A percentile compares a stretch with the other conserved stretches of the same genome.
These are phyloP conservation scores for Eudemis profundana DNA, from an alignment of 2,888 invertebrate genomes.

Conservation along the genomic window DNA sequence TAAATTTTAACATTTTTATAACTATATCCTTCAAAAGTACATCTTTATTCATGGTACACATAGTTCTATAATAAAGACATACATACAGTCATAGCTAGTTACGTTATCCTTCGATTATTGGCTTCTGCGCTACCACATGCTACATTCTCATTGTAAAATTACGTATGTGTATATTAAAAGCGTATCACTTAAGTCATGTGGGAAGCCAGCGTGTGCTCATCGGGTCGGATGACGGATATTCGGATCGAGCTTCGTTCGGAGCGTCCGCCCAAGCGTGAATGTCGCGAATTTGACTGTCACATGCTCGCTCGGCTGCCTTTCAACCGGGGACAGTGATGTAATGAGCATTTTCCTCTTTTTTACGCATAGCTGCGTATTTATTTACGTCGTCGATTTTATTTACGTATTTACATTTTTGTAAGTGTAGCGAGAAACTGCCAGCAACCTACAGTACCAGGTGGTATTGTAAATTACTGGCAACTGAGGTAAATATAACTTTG, in stretches of 20 bases:
- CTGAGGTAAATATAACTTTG: too few species aligned
- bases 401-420: too few species aligned
- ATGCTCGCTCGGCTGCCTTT: constrained; percentile 19
- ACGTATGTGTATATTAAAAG: background rate
- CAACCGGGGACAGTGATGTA: constrained; percentile 12
- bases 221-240: constrained; percentile 32
- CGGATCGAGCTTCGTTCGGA: constrained; percentile 13
- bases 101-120: constrained; percentile 21
- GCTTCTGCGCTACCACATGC: constrained; percentile 2
- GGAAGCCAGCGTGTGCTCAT: background rate
- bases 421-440: too few species aligned
- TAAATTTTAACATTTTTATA: too few species aligned
- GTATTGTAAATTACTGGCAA: too few species aligned
- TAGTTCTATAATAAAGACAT: background rate
- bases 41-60: background rate
- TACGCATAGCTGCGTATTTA: background rate
- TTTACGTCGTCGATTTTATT: too few species aligned
- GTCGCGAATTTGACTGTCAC: constrained; percentile 33
- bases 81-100: background rate
- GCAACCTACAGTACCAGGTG: too few species aligned
- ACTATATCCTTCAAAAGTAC: too few species aligned
- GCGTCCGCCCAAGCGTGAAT: constrained; percentile 35
- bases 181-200: background rate
- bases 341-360: constrained; percentile 23
- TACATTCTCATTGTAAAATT: background rate